phyloP scores from a whole-genome alignment of 2,797 vertebrate genomes.

The Onychomys torridus region DNA sequence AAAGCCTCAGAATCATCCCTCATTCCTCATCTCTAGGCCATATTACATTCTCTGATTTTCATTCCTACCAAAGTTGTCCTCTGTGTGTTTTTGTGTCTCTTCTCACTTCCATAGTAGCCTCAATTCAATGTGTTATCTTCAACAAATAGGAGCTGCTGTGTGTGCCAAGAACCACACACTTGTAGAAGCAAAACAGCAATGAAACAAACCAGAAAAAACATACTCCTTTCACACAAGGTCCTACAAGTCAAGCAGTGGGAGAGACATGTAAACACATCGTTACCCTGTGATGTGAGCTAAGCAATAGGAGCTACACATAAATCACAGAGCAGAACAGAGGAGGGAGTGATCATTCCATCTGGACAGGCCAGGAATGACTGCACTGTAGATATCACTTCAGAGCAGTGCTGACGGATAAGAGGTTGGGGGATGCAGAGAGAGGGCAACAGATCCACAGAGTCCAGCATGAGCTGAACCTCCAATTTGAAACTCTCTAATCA shows the following conservation, averaged over 20 bases:
- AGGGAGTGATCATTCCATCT: background rate
- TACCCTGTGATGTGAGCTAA: background rate
- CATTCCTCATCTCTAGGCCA: background rate
- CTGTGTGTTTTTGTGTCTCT: background rate
- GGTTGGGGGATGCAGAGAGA: background rate
- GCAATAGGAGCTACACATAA: background rate
- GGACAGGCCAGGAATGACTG: background rate
- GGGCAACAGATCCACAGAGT: background rate
- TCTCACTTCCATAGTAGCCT: background rate
- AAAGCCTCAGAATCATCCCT: background rate
- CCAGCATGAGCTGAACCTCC: background rate
- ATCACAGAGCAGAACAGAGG: background rate
- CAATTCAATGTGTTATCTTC: background rate
- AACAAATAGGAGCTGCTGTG: background rate
- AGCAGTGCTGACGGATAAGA: background rate
- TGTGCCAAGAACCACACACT: background rate
- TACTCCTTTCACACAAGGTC: background rate
- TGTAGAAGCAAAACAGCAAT: conserved; percentile 24
- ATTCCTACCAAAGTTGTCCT: background rate
- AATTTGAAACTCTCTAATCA: background rate
- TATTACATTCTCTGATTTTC: background rate
- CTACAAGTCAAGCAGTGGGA: conserved; percentile 23
- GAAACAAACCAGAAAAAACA: background rate
- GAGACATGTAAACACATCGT: conserved; percentile 36
- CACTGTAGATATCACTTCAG: background rate